Percentiles rank a stretch among this genome's conserved stretches.
Evolutionary conservation across 2,888 invertebrate genomes (phyloP).

Genomic region (Chirona hameri): DNA sequence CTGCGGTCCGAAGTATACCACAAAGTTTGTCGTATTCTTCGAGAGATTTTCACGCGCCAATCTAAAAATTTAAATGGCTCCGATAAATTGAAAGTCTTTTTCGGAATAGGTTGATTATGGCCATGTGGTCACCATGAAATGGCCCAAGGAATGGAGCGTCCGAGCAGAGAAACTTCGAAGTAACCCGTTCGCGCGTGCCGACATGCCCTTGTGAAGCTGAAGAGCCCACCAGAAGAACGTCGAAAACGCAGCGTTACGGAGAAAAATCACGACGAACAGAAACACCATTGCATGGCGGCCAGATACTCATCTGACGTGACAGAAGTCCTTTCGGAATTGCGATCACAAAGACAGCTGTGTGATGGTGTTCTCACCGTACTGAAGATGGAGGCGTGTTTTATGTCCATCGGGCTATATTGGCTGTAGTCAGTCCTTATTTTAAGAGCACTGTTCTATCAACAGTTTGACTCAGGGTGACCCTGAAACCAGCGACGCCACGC

Average conservation of each 20-base stretch:
- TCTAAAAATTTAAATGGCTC: background rate
- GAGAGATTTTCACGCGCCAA: conserved; percentile 1
- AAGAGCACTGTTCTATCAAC: conserved; percentile 66
- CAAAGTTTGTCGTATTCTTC: background rate
- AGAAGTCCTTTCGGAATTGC: conserved; percentile 48
- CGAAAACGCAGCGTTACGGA: conserved; percentile 12
- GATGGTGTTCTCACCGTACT: conserved; percentile 66
- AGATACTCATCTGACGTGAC: conserved; percentile 22
- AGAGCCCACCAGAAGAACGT: conserved; percentile 26
- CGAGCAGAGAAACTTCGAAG: conserved; percentile 27
- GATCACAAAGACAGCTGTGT: conserved; percentile 56
- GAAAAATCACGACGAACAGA: conserved; percentile 23
- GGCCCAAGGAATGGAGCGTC: conserved; percentile 27
- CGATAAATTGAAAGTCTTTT: conserved; percentile 8
- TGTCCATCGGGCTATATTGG: conserved; percentile 66
- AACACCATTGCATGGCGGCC: conserved; percentile 29
- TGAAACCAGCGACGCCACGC: conserved; percentile 59
- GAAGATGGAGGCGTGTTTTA: conserved; percentile 59
- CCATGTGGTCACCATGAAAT: conserved; percentile 29
- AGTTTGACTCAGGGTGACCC: conserved; percentile 59
- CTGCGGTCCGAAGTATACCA: background rate
- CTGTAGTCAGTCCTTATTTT: conserved; percentile 70
- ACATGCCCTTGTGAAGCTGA: conserved; percentile 23
- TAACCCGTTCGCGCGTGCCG: conserved; percentile 27
- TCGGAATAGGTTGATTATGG: conserved; percentile 26